A percentile compares a stretch with the other conserved stretches of the same genome.
phyloP scores from a whole-genome alignment of 2,797 vertebrate genomes.

The Anisognathus igniventris region DNA sequence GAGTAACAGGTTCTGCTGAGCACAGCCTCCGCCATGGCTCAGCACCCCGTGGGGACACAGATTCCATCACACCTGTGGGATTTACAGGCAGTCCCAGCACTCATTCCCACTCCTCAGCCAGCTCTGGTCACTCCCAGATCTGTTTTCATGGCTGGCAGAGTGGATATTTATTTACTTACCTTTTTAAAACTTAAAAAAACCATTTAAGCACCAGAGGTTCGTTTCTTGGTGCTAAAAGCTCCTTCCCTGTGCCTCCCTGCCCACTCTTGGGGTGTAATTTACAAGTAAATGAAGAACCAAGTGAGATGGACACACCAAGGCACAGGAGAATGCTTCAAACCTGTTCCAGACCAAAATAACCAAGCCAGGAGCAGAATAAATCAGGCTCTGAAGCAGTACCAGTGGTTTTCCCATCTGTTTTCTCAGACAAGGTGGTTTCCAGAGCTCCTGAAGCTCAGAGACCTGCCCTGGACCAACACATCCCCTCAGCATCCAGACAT shows the following conservation, averaged over 20 bases:
- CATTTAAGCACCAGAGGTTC: not conserved
- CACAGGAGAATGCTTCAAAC: not conserved
- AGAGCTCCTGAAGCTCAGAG: not conserved
- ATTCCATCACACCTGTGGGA: not conserved
- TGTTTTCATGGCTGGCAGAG: not conserved
- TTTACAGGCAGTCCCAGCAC: not conserved
- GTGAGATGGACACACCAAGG: accelerated
- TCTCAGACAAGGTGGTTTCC: not conserved
- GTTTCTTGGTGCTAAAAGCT: not conserved
- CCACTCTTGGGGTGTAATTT: not conserved
- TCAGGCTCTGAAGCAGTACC: not conserved
- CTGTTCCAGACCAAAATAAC: not conserved
- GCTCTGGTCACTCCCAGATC: not conserved
- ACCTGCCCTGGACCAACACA: not conserved
- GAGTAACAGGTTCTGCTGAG: not conserved
- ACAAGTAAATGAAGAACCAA: not conserved
- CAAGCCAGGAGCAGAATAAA: not conserved
- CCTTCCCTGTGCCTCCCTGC: not conserved
- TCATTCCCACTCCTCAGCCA: not conserved
- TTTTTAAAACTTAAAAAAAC: not conserved
- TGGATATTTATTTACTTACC: accelerated
- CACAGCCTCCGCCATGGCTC: not conserved
- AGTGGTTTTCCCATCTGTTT: accelerated
- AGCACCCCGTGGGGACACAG: not conserved
- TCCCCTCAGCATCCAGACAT: accelerated